phyloP scores from a whole-genome alignment of 1,140 invertebrate species.

The Drosophila ercepeae region DNA sequence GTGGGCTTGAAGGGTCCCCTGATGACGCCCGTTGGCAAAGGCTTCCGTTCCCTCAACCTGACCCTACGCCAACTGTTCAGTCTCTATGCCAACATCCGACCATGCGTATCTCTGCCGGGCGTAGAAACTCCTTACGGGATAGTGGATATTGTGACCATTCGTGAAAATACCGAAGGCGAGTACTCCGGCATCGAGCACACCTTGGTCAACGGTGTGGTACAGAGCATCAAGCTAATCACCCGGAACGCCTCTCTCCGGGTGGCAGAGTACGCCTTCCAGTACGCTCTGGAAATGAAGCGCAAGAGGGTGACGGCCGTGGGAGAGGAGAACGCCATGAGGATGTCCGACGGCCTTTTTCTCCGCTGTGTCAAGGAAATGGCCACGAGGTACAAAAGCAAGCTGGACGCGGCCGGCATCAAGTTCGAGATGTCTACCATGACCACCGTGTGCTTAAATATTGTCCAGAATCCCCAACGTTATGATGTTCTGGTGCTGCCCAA shows the following conservation, averaged over 20 bases:
- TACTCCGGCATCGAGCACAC: constrained; percentile 99
- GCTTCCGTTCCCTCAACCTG: constrained; percentile 98
- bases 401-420: constrained; percentile 90
- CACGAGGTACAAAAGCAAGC: constrained; percentile 88
- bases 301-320: constrained; percentile 98
- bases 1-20: constrained; percentile 99
- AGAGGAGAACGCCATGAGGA: constrained; percentile 99
- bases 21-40: constrained; percentile 99
- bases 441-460: constrained; percentile 99
- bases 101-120: constrained; percentile 98
- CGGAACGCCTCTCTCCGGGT: constrained; percentile 97
- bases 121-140: constrained; percentile 98
- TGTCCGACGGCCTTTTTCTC: constrained; percentile 99
- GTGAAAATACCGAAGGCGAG: constrained; percentile 99
- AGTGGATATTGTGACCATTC: constrained; percentile 99
- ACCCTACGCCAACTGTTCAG: constrained; percentile 99
- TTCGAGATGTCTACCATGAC: constrained; percentile 99
- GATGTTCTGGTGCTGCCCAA: constrained; percentile 99
- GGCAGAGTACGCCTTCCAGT: constrained; percentile 99
- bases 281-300: constrained; percentile 96
- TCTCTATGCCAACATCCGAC: constrained; percentile 99
- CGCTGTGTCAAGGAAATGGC: constrained; percentile 97
- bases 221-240: constrained; percentile 99
- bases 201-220: constrained; percentile 99
- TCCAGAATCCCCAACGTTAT: constrained; percentile 96